Conservation (phyloP, 2,888 invertebrate species). For the Pristionchus mayeri region DNA sequence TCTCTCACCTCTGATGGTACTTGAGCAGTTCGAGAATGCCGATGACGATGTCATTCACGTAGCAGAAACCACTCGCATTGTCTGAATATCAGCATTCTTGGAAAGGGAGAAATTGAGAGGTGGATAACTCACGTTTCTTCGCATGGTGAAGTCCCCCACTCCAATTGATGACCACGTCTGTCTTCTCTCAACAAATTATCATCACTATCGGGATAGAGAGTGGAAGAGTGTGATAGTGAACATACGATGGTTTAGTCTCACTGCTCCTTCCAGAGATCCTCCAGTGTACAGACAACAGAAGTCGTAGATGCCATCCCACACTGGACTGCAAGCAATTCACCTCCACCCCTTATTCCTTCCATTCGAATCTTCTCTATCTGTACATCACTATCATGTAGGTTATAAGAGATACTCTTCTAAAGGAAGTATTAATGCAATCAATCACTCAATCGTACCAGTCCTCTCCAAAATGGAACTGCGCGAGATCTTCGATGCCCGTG, state of each 20-base stretch:
- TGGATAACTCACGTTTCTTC: conserved; percentile 83
- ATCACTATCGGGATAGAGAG: neutral
- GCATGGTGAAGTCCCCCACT: conserved; percentile 99
- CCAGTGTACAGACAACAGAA: conserved; percentile 98
- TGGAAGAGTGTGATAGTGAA: neutral
- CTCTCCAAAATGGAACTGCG: conserved; percentile 97
- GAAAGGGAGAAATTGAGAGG: neutral
- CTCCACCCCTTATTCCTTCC: too few relatives aligned
- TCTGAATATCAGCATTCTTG: conserved; percentile 1
- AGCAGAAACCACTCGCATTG: conserved; percentile 96
- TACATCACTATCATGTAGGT: conserved; percentile 17
- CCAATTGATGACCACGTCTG: conserved; percentile 98
- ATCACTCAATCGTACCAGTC: conserved; percentile 84
- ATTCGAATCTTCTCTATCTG: too few relatives aligned
- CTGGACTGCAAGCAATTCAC: conserved; percentile 78
- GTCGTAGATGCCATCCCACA: conserved; percentile 93
- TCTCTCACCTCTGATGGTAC: conserved; percentile 76
- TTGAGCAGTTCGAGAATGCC: conserved; percentile 92
- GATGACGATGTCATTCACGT: conserved; percentile 98
- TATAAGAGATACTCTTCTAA: conserved; percentile 11
- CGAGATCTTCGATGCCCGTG: conserved; percentile 88
- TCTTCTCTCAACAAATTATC: conserved; percentile 50
- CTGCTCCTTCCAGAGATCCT: conserved; percentile 95
- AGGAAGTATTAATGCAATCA: neutral
- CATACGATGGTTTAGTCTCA: conserved; percentile 90